Percentiles rank a stretch among this genome's conserved stretches.
Evolutionary conservation across 2,113 vertebrate species (phyloP).

Genomic region (Dicaeum eximium): DNA sequence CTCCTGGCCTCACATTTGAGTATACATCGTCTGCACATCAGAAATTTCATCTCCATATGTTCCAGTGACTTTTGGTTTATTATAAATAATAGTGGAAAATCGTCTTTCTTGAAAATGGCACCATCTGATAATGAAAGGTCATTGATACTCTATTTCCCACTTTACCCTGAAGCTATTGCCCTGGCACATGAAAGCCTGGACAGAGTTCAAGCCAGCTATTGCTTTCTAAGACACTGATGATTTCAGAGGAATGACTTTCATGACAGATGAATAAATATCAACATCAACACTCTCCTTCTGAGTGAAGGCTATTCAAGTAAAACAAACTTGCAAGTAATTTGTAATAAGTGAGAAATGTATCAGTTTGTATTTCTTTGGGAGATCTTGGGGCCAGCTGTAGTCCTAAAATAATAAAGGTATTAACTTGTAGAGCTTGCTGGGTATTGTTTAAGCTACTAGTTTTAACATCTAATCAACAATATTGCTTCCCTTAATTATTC

Average conservation of each 20-base stretch:
- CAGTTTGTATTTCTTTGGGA: not conserved
- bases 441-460: not conserved
- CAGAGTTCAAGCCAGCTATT: not conserved
- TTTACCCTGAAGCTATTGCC: not conserved
- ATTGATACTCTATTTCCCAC: not conserved
- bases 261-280: not conserved
- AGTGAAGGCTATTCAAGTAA: not conserved
- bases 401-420: not conserved
- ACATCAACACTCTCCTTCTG: not conserved
- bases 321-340: not conserved
- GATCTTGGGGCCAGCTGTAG: not conserved
- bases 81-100: not conserved
- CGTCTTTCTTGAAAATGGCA: not conserved
- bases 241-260: not conserved
- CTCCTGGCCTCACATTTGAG: not conserved
- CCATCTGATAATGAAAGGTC: not conserved
- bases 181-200: not conserved
- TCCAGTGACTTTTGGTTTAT: not conserved
- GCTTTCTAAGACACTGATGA: not conserved
- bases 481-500: not conserved
- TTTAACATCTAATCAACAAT: not conserved
- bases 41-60: not conserved
- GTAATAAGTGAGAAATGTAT: not conserved
- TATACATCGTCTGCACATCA: not conserved
- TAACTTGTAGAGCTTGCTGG: not conserved